These are phyloP conservation scores for Brevipalpus yothersi DNA, from an alignment of 1,140 invertebrate species.

Conservation along the genomic window DNA sequence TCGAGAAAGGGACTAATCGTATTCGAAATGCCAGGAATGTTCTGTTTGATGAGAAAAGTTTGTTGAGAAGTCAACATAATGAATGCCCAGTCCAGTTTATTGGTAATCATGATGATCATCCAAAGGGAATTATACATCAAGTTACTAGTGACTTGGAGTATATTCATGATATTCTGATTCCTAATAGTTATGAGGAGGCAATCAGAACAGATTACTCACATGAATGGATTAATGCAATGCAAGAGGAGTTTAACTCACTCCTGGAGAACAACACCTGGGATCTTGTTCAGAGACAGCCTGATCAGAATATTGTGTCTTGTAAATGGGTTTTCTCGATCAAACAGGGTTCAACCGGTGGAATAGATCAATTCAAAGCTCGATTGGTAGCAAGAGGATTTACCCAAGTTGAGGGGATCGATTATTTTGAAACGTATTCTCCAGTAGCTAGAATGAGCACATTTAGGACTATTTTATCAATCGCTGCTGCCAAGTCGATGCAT, in stretches of 20 bases:
- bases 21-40: neutral
- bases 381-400: slow-evolving; percentile 20
- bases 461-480: slow-evolving; percentile 14
- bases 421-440: slow-evolving; percentile 18
- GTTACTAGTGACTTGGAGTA: neutral
- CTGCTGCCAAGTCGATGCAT: slow-evolving; percentile 13
- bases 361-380: slow-evolving; percentile 19
- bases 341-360: slow-evolving; percentile 9
- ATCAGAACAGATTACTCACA: too few relatives aligned
- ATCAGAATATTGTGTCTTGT: neutral
- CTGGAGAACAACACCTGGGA: slow-evolving; percentile 1
- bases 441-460: slow-evolving; percentile 15
- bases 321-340: slow-evolving; percentile 9
- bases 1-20: neutral
- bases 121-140: neutral
- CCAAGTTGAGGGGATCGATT: slow-evolving; percentile 16
- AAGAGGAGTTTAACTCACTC: neutral
- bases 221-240: slow-evolving; percentile 2
- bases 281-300: neutral
- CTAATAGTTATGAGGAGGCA: slow-evolving; percentile 3
- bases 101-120: neutral
- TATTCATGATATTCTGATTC: neutral
- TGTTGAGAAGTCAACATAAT: neutral
- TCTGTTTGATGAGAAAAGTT: neutral
- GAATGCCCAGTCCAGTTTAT: too few relatives aligned